A percentile compares a stretch with the other conserved stretches of the same genome.
Conservation (phyloP, 92 coral and sea anemone species). For the Scolanthus callimorphus region DNA sequence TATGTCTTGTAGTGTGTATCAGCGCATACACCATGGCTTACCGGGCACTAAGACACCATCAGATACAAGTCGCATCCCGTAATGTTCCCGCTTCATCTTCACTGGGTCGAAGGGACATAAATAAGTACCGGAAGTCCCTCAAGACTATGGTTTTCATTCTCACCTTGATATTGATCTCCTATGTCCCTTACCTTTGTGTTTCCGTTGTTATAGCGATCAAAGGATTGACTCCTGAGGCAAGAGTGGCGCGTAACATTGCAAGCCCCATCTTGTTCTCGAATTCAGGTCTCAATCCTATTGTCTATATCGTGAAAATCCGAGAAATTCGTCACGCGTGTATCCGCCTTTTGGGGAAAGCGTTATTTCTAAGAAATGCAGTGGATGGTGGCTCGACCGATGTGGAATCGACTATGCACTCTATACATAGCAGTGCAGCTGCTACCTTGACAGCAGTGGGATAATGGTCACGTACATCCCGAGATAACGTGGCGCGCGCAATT, state of each 20-base stretch:
- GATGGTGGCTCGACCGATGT: no score
- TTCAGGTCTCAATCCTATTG: background rate
- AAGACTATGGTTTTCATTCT: background rate
- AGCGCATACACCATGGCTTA: conserved; percentile 1
- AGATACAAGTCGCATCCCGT: background rate
- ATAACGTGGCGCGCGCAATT: no score
- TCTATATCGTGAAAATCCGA: background rate
- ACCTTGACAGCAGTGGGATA: no score
- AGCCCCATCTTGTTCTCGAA: background rate
- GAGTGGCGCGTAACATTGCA: background rate
- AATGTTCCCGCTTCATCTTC: background rate
- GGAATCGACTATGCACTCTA: no score
- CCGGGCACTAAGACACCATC: background rate
- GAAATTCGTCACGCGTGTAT: conserved; percentile 1
- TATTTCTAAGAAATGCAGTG: no score
- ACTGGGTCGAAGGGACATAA: background rate
- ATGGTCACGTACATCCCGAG: no score
- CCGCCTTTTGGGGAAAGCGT: background rate
- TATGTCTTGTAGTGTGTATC: background rate
- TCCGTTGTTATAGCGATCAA: conserved; percentile 3
- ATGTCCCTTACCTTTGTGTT: conserved; percentile 4
- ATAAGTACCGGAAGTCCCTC: conserved; percentile 2
- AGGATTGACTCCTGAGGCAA: background rate
- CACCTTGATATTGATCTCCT: background rate
- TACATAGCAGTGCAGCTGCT: no score